Evolutionary conservation across 2,113 vertebrate species (phyloP).

Genomic region (Brienomyrus brachyistius): DNA sequence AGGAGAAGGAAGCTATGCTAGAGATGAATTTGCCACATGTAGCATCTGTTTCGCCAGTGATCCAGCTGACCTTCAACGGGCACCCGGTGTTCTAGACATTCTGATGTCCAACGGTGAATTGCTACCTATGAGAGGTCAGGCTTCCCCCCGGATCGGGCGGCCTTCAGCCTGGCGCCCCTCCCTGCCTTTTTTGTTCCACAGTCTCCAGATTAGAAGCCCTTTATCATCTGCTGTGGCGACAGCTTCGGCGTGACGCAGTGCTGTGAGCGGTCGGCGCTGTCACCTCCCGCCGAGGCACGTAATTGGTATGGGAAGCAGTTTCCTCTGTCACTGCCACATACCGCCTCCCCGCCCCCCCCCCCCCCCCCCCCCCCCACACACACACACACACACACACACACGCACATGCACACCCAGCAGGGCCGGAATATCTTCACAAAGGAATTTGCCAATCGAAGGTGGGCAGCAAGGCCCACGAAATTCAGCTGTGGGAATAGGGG

Average conservation of each 20-base stretch:
- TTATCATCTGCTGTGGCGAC: background rate
- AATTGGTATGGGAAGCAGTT: conserved; percentile 2
- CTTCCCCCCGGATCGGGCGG: background rate
- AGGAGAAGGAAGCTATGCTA: background rate
- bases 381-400: background rate
- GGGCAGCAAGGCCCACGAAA: background rate
- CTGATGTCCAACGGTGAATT: background rate
- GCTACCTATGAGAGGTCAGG: background rate
- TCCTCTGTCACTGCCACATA: background rate
- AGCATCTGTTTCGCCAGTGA: background rate
- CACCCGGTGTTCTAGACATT: background rate
- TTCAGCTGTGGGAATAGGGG: background rate
- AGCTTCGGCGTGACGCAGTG: background rate
- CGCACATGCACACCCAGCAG: too few species aligned
- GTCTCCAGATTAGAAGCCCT: background rate
- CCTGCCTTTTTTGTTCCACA: background rate
- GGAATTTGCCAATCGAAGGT: background rate
- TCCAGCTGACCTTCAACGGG: background rate
- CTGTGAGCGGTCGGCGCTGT: background rate
- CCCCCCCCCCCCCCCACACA: too few species aligned
- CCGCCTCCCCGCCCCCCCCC: background rate
- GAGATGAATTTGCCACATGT: background rate
- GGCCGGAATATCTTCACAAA: background rate
- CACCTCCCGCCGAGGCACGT: background rate
- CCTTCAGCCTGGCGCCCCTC: background rate